Conservation (phyloP, 2,888 invertebrate species). For the Phyto melanocephala region DNA sequence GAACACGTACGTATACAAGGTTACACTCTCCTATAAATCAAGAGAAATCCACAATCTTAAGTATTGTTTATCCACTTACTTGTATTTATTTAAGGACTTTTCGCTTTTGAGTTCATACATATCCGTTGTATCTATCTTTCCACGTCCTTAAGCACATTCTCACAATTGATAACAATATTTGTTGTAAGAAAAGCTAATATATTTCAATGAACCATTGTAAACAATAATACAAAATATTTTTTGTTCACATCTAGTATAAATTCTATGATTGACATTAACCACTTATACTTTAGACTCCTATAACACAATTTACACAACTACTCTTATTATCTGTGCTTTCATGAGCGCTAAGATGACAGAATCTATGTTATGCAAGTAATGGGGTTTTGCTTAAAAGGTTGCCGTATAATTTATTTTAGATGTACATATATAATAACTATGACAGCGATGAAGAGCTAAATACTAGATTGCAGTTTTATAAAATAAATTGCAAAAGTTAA, state of each 20-base stretch:
- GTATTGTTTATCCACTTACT: not conserved
- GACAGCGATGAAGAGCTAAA: too few relatives aligned
- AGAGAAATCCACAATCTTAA: not conserved
- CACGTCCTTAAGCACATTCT: not conserved
- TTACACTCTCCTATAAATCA: not conserved
- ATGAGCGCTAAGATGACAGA: not conserved
- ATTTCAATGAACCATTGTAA: not conserved
- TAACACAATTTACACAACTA: too few relatives aligned
- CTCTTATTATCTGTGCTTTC: too few relatives aligned
- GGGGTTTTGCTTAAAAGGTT: too few relatives aligned
- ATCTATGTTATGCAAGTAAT: not conserved
- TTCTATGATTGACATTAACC: not conserved
- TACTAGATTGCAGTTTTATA: too few relatives aligned
- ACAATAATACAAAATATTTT: not conserved
- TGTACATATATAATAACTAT: too few relatives aligned
- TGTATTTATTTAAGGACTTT: constrained; percentile 23
- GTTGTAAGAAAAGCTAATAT: not conserved
- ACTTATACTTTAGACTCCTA: not conserved
- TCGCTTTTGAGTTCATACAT: constrained; percentile 13
- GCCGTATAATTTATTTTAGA: too few relatives aligned
- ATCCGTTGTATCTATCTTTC: not conserved
- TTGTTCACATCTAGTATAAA: not conserved
- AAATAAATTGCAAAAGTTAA: too few relatives aligned
- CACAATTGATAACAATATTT: constrained; percentile 4
- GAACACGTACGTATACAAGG: not conserved